Evolutionary conservation across 2,888 invertebrate genomes (phyloP).

Genomic region (Tenthredo notha): DNA sequence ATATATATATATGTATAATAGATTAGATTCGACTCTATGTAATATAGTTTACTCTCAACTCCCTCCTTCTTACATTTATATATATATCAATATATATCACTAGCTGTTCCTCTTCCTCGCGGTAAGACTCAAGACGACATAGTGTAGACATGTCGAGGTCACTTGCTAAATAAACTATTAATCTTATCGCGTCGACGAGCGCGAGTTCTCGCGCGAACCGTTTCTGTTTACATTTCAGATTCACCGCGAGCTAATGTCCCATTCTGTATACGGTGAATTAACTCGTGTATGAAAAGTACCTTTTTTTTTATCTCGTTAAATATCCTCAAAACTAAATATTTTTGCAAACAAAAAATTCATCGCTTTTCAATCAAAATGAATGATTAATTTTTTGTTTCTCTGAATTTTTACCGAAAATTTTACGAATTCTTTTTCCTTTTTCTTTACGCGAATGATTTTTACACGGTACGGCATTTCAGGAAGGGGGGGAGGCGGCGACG

Average conservation of each 20-base stretch:
- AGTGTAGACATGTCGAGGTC: conserved; percentile 26
- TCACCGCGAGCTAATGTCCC: not conserved
- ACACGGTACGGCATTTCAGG: not conserved
- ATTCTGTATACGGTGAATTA: not conserved
- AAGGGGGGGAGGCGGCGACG: not conserved
- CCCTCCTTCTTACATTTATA: not conserved
- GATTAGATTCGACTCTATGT: not conserved
- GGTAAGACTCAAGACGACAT: not conserved
- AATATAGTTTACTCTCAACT: not conserved
- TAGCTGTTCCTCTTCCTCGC: not conserved
- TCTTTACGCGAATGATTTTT: not conserved
- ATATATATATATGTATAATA: too few species aligned
- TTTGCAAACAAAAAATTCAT: not conserved
- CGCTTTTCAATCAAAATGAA: not conserved
- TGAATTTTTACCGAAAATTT: not conserved
- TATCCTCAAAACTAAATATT: not conserved
- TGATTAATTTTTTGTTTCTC: not conserved
- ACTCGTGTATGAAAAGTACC: not conserved
- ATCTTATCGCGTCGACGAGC: conserved; percentile 30
- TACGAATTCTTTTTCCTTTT: not conserved
- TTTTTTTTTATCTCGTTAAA: not conserved
- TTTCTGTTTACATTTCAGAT: conserved; percentile 22
- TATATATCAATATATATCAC: not conserved
- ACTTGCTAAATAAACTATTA: conserved; percentile 35
- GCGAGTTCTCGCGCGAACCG: not conserved